Conservation (phyloP, 2,888 invertebrate genomes). For the Leptodirus hochenwartii region DNA sequence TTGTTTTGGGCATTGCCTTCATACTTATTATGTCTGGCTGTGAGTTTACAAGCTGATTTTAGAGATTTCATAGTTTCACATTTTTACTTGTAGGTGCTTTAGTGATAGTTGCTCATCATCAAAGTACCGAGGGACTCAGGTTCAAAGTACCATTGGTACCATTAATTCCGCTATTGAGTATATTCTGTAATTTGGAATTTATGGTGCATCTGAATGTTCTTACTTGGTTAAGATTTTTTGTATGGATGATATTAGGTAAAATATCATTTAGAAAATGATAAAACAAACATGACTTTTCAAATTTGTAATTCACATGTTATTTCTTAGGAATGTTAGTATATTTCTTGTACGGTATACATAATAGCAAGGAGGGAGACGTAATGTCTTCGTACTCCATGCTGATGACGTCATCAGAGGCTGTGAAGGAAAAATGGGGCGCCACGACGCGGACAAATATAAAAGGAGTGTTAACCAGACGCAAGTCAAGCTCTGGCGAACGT, state of each 20-base stretch:
- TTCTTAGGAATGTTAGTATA: conserved; percentile 56
- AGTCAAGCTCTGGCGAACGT: conserved; percentile 24
- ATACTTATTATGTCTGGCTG: conserved; percentile 43
- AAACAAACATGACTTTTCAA: neutral
- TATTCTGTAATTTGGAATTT: conserved; percentile 62
- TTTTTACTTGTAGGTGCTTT: neutral
- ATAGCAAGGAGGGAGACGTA: conserved; percentile 57
- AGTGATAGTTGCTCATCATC: conserved; percentile 51
- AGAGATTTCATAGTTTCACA: neutral
- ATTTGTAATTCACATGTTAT: conserved; percentile 6
- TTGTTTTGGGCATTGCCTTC: conserved; percentile 42
- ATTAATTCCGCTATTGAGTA: conserved; percentile 57
- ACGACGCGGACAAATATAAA: conserved; percentile 27
- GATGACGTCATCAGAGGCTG: conserved; percentile 44
- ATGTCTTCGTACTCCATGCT: conserved; percentile 43
- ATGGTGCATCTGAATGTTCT: conserved; percentile 66
- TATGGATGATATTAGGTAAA: conserved; percentile 72
- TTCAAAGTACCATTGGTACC: conserved; percentile 74
- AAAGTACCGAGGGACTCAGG: conserved; percentile 50
- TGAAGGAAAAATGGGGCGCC: conserved; percentile 41
- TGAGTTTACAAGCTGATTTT: conserved; percentile 25
- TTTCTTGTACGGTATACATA: conserved; percentile 70
- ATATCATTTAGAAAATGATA: conserved; percentile 1
- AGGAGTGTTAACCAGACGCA: conserved; percentile 21
- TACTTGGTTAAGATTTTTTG: conserved; percentile 70